Base-by-base conservation (phyloP, 2,113 vertebrate species). In the Nothobranchius kuhntae region DNA sequence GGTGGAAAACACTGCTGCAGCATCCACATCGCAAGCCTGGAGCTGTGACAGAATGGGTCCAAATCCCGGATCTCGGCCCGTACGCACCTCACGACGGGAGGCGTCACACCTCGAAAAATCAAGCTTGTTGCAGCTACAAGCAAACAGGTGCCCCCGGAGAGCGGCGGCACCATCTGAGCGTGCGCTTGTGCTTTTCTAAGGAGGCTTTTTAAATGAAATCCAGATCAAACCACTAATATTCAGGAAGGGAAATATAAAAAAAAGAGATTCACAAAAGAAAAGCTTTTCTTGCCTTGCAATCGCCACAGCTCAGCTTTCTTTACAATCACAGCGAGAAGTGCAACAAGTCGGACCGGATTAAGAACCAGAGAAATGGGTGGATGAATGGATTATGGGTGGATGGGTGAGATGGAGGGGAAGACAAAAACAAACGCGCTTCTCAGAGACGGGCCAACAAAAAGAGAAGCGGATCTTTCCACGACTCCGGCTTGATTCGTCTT, bases 41-140 rank as follows among this genome's bases (percentile, higher is more conserved):
- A 24, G 0, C 24, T 8, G 14, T 80, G 83, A 83, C 78, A 83
- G 75, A 83, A 73, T 65, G 50, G 75, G 69, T 82, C 78, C 54
- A 81, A 61, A 67, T 80, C 36, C 60, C 59, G 60, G 59, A 77
- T 75, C 60, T 56, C 45, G 15, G n/a, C 38, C 45, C 17, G 4
- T 59, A n/a, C 24, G 51, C 71, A 75, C 68, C 83, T 71, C 66
- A 82, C 56, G 46, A 57, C 71, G 24, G 13, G 26, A 0, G 6
- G 46, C 60, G 38, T 62, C 14, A 14, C 21, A 54, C 15, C 6
- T 17, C 52, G 56, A 50, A 54, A 47, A 52, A n/a, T 48, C 48
- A 50, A 26, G 38, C 50, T 64, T 6, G 9, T 17, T 38, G 55
- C 48, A 17, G 35, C 36, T 45, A 48, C 36, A 26, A 58, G 36